Base-by-base conservation (phyloP, 2,113 vertebrate species). In the Geococcyx californianus region DNA sequence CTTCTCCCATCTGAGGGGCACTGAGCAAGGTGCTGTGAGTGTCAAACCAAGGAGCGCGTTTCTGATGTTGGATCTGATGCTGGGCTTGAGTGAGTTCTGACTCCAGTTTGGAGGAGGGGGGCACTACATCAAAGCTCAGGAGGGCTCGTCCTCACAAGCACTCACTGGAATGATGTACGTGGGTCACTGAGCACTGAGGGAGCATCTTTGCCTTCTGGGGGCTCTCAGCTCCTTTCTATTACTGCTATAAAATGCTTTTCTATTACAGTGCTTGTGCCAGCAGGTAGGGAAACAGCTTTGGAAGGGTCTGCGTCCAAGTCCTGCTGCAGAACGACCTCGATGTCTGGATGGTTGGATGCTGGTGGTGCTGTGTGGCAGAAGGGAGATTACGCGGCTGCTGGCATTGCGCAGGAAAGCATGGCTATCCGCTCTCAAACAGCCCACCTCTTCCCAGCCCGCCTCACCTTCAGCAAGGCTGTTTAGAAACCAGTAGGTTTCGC, bases 401-500 rank as follows among this genome's bases (percentile, higher is more conserved):
- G 56, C 14, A 33, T 34, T 20, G 7, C 0, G 0, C 10, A 20
- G n/a, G 24, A 68, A 38, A 40, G 45, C 3, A 3, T 6, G 17
- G n/a, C 23, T 16, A 13, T 10, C 7, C 0, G 1, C 31, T 73
- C 16, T 49, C 42, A 40, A 63, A 40, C 25, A 56, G 34, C 45
- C 24, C 34, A 10, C 17, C 33, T 77, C 26, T 78, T 60, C 55
- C 25, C 19, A 9, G 54, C 12, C 54, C 16, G 7, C 26, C 52
- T 38, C 8, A 11, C 3, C 14, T 16, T 45, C 38, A 11, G n/a
- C 8, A 10, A 18, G 11, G n/a, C 29, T 25, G 13, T 60, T 36
- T 10, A 54, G 54, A 74, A 74, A 34, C 51, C 1, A 1, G 16
- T 44, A 51, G 26, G 13, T 73, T 51, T 42, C 23, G 31, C 44